Base-by-base conservation (phyloP, 2,797 vertebrate genomes). In the Poliocrania exsul region DNA sequence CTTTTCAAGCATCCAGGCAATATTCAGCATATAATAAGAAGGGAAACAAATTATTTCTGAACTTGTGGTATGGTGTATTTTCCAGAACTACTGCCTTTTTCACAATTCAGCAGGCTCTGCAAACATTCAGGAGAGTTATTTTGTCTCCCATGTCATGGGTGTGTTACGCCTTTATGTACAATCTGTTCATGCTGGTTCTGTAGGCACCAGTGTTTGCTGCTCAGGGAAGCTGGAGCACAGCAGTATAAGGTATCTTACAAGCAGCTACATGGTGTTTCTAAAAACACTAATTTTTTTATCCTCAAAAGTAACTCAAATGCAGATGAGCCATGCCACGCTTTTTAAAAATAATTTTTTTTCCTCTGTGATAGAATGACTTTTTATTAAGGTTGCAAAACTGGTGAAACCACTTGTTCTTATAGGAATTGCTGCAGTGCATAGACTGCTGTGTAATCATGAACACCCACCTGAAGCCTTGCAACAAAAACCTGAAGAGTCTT, bases 331-430 rank as follows among this genome's bases (percentile, higher is more conserved):
- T 29, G 6, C 5, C n/a, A 71, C 0, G 0, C 7, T 69, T 77
- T 70, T 86, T 51, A 26, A 66, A 66, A 79, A 74, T 6, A 38
- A 31, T 65, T 81, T 83, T 67, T 42, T 84, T 70, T 79, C 70
- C 19, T 89, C 29, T 57, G 8, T 50, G 21, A 67, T 53, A 72
- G 49, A 91, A 73, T 53, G 33, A 25, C n/a, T 78, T 91, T 81
- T 72, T 81, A 21, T 92, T 92, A 75, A 92, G 80, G 75, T 86
- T 96, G 81, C 53, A 83, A 94, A 95, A 75, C 87, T 61, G 57
- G 71, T 77, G 73, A 94, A 96, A 93, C 69, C 57, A 31, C 94
- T 95, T 82, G 67, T 96, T 72, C 42, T 80, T 93, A 91, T 79
- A 91, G 58, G 81, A 91, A n/a, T 42, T 72, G 20, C 35, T 89